Base-by-base conservation (phyloP, 2,888 invertebrate species). In the Harpalus rubripes region DNA sequence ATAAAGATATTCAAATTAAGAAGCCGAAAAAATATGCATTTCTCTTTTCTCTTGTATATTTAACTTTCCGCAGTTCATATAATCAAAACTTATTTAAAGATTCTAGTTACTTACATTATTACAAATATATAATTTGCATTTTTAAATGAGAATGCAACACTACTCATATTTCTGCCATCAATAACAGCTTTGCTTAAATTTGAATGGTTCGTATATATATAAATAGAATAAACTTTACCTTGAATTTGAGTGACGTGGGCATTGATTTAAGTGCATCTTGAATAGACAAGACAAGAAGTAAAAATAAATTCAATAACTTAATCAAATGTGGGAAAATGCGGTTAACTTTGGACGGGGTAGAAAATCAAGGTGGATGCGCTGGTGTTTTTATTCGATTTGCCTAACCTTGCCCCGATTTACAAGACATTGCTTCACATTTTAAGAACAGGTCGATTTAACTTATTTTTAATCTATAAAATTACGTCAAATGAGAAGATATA, bases 321-420 rank as follows among this genome's bases (percentile, higher is more conserved):
- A 68, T 68, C 32, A 68, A 68, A 15, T 39, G 68, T 39, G 68
- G 39, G 32, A 22, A 32, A 32, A 68, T 68, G 68, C 68, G 68
- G 26, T 68, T 39, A 68, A 32, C 39, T 39, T 32, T 4, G 68
- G 32, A n/a, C 32, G 39, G 12, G 68, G 68, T 18, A 7, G 12
- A 39, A 68, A 32, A 68, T 18, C 8, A 74, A 8, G 8, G 74
- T 74, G 18, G 52, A 74, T 74, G 74, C 74, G 74, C 74, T 74
- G 52, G n/a, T 52, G 74, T 52, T 74, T 74, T 74, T 74, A 74
- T 74, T 74, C 26, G 74, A 74, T 74, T 74, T 74, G 52, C 52
- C 18, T 74, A 74, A 74, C 74, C 74, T 74, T 74, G 74, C 74
- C 22, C 44, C 74, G 18, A 2, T 56, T 52, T 10, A 7, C 68